phyloP scores from a whole-genome alignment of 2,888 invertebrate genomes.

The Drosophila nigricruria region DNA sequence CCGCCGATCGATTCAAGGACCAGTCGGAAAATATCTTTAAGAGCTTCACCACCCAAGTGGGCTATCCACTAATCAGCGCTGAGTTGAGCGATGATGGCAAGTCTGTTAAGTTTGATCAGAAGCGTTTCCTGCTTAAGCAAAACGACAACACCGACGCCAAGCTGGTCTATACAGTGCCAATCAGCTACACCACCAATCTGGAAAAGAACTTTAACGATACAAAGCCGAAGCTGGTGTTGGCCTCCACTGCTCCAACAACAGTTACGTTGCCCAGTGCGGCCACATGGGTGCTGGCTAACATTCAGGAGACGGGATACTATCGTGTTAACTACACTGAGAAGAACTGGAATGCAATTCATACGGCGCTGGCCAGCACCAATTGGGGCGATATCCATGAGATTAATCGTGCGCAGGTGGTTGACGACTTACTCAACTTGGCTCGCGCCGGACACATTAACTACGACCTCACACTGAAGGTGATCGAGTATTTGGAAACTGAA shows the following conservation, averaged over 20 bases:
- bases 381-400: conserved; percentile 87
- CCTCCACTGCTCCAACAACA: fast-evolving
- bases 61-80: conserved; percentile 89
- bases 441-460: conserved; percentile 88
- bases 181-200: conserved; percentile 78
- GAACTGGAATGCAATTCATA: conserved; percentile 87
- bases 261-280: conserved; percentile 8
- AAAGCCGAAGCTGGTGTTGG: conserved; percentile 71
- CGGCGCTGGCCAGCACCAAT: conserved; percentile 32
- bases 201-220: conserved; percentile 68
- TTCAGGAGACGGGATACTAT: conserved; percentile 86
- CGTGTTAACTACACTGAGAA: conserved; percentile 89
- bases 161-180: conserved; percentile 79
- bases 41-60: conserved; percentile 89
- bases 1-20: conserved; percentile 64
- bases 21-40: conserved; percentile 80
- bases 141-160: conserved; percentile 55
- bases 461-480: conserved; percentile 88
- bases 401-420: conserved; percentile 92
- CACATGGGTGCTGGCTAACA: conserved; percentile 82
- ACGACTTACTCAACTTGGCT: conserved; percentile 92
- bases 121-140: conserved; percentile 80
- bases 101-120: conserved; percentile 70
- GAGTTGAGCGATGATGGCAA: conserved; percentile 43
- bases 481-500: conserved; percentile 90